These are phyloP conservation scores for Goniozus legneri DNA, from an alignment of 1,140 invertebrate species.

Conservation along the genomic window DNA sequence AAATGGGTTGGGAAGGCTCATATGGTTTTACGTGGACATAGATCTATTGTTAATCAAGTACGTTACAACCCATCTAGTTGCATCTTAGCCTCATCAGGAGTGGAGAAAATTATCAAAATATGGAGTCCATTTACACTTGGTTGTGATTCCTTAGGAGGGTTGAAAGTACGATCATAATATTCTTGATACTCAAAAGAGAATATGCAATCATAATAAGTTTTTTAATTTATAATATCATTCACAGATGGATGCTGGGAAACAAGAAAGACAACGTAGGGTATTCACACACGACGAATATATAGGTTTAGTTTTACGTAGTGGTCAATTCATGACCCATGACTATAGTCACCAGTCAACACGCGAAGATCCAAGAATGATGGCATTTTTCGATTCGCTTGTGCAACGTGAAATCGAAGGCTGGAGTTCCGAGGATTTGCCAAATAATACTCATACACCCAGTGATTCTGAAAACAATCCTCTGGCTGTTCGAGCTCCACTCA, in stretches of 20 bases:
- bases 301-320: conserved; percentile 73
- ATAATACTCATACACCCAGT: conserved; percentile 25
- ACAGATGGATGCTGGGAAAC: conserved; percentile 42
- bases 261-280: conserved; percentile 69
- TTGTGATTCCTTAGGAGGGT: conserved; percentile 38
- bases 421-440: conserved; percentile 44
- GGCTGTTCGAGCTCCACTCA: conserved; percentile 22
- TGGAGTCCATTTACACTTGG: conserved; percentile 49
- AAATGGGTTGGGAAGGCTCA: conserved; percentile 69
- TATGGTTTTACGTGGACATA: conserved; percentile 81
- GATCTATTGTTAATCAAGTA: conserved; percentile 96
- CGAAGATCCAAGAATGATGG: conserved; percentile 93
- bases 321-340: conserved; percentile 73
- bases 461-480: conserved; percentile 37
- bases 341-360: conserved; percentile 79
- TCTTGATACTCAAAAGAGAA: not conserved
- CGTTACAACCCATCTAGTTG: conserved; percentile 82
- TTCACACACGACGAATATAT: conserved; percentile 87
- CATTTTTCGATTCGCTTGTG: conserved; percentile 91
- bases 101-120: conserved; percentile 93
- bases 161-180: conserved; percentile 33
- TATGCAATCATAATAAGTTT: conserved; percentile 2
- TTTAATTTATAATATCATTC: conserved; percentile 5
- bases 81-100: conserved; percentile 88
- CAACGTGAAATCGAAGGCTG: conserved; percentile 84